Base-by-base conservation (phyloP, 1,140 invertebrate species). In the Ceratina australensis region DNA sequence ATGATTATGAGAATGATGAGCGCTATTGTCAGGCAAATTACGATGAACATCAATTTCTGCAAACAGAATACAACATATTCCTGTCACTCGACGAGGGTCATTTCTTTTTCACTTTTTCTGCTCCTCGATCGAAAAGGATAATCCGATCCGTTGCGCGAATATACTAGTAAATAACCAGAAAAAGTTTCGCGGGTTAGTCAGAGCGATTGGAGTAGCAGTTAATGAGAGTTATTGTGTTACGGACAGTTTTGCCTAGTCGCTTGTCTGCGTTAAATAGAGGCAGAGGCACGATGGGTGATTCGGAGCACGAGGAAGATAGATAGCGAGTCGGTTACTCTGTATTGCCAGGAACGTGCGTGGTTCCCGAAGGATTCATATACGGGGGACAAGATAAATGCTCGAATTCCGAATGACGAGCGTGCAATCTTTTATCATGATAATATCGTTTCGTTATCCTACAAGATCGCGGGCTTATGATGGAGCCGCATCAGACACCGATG, bases 41-140 rank as follows among this genome's bases (percentile, higher is more conserved):
- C 94, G 93, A 96, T 95, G 93, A 96, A 94, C 94, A 96, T 95
- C 94, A 95, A 95, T 96, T 96, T 96, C 95, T 96, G 95, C 90
- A 94, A 96, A 94, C 93, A 95, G 92, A 95, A 95, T 88, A 94
- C 92, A 72, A 42, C 8, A 59, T 18, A 61, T 69, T 52, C 71
- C 13, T 5, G 59, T 83, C 67, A 82, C 68, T 75, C 54, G 52
- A 3, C 18, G 22, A 75, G 67, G 13, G 42, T 10, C 33, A 42
- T 42, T 42, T 42, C 33, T 42, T 42, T 42, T 42, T 42, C 10
- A n/a, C 33, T 10, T 42, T 42, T 42, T 42, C 33, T 7, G 3
- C 33, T 42, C 33, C 33, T 42, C 33, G 33, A 7, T 42, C 33
- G 33, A 42, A 42, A 42, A 42, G 33, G 33, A 42, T 42, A 42